Conservation (phyloP, 53 echinoderm and acorn worm species). For the Paelopatides confundens region DNA sequence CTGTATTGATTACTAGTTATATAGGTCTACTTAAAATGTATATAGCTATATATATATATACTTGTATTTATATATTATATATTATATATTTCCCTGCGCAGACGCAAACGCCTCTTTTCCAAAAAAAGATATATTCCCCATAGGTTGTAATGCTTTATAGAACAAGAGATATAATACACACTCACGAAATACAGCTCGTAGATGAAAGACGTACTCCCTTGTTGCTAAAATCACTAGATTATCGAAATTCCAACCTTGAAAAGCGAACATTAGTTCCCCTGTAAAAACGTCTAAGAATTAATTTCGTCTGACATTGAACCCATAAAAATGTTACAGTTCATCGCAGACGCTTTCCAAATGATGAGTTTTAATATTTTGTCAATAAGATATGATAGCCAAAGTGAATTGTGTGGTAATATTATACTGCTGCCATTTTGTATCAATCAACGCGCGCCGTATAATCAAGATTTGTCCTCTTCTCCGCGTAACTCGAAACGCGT, state of each 20-base stretch:
- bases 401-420: constrained; percentile 16
- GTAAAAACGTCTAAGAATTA: background rate
- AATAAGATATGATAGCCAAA: constrained; percentile 41
- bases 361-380: constrained; percentile 40
- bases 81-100: too few species aligned
- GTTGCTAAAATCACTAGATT: background rate
- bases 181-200: background rate
- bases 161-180: too few species aligned
- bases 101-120: too few species aligned
- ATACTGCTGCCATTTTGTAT: constrained; percentile 43
- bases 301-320: constrained; percentile 26
- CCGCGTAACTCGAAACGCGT: constrained; percentile 28
- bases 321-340: constrained; percentile 33
- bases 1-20: too few species aligned
- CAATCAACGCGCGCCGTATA: constrained; percentile 41
- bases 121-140: too few species aligned
- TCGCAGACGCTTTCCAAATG: constrained; percentile 7
- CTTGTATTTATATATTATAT: too few species aligned
- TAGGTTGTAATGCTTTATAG: too few species aligned
- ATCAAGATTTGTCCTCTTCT: constrained; percentile 11
- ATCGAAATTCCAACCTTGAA: background rate
- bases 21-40: too few species aligned
- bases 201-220: background rate
- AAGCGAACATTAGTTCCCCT: background rate
- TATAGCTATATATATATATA: too few species aligned